Conservation (phyloP, 1,140 invertebrate species). For the Globodera ellingtonae region DNA sequence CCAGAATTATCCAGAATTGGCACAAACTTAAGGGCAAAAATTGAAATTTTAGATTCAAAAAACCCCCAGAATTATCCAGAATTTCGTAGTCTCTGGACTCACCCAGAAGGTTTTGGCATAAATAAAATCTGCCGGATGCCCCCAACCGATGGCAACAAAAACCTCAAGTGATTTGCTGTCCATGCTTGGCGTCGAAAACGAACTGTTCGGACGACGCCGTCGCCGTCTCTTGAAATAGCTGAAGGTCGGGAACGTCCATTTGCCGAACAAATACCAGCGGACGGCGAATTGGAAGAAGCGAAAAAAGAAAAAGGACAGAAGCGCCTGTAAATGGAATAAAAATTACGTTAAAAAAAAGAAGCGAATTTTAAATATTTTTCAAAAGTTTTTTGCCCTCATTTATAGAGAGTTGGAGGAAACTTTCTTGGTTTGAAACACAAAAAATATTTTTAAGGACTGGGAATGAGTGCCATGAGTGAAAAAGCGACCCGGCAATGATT, state of each 20-base stretch:
- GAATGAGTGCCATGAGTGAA: no score
- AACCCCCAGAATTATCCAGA: not conserved
- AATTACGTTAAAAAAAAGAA: not conserved
- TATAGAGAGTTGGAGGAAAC: no score
- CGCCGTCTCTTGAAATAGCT: conserved; percentile 45
- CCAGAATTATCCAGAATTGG: conserved; percentile 37
- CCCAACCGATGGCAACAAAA: not conserved
- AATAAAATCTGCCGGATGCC: no score
- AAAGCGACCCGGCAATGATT: no score
- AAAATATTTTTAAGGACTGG: no score
- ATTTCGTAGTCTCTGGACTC: not conserved
- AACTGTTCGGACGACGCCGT: not conserved
- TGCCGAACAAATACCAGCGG: conserved; percentile 52
- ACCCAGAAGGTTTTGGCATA: no score
- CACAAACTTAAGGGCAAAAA: conserved; percentile 45
- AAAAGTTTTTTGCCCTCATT: no score
- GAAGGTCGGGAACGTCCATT: conserved; percentile 51
- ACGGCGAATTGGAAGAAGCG: conserved; percentile 42
- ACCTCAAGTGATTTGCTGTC: conserved; percentile 27
- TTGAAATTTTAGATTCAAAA: no score
- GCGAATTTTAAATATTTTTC: no score
- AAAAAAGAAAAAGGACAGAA: conserved; percentile 46
- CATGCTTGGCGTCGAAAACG: not conserved
- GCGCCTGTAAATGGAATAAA: conserved; percentile 16
- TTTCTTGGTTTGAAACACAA: no score